A percentile compares a stretch with the other conserved stretches of the same genome.
These are phyloP conservation scores for Drosophila kambysellisi DNA, from an alignment of 2,888 invertebrate species.

Conservation along the genomic window DNA sequence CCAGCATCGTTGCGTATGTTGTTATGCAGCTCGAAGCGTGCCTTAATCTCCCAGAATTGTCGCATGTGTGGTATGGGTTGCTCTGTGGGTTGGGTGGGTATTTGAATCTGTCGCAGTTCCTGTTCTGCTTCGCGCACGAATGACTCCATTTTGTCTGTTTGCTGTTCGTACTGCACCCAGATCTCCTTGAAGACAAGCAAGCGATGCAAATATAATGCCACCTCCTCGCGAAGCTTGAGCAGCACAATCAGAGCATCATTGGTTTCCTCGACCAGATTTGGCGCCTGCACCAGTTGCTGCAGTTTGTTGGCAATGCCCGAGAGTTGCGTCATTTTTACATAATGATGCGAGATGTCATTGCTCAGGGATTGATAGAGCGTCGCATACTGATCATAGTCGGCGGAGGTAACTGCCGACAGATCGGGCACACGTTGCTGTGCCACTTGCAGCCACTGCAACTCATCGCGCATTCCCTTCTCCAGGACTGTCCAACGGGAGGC, in stretches of 20 bases:
- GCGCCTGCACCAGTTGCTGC: constrained; percentile 90
- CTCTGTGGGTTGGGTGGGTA: constrained; percentile 87
- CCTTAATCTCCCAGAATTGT: constrained; percentile 95
- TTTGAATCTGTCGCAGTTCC: constrained; percentile 88
- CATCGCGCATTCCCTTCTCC: constrained; percentile 93
- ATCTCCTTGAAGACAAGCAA: constrained; percentile 91
- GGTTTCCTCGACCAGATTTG: constrained; percentile 90
- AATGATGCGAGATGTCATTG: constrained; percentile 92
- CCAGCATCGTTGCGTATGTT: constrained; percentile 91
- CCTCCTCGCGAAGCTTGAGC: constrained; percentile 90
- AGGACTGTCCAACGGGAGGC: constrained; percentile 93
- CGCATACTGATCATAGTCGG: constrained; percentile 93
- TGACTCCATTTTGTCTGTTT: constrained; percentile 90
- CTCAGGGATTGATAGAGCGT: constrained; percentile 92
- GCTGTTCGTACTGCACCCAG: constrained; percentile 91
- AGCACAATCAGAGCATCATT: constrained; percentile 90
- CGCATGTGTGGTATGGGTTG: constrained; percentile 90
- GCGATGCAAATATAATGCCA: constrained; percentile 90
- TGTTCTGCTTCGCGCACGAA: constrained; percentile 92
- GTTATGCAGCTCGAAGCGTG: constrained; percentile 93
- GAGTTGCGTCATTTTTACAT: constrained; percentile 91
- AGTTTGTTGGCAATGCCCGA: constrained; percentile 90
- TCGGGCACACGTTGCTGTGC: constrained; percentile 94
- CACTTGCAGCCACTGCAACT: constrained; percentile 92
- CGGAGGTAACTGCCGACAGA: constrained; percentile 91